Evolutionary conservation across 2,888 invertebrate species (phyloP).

Genomic region (Brachyopa scutellaris): DNA sequence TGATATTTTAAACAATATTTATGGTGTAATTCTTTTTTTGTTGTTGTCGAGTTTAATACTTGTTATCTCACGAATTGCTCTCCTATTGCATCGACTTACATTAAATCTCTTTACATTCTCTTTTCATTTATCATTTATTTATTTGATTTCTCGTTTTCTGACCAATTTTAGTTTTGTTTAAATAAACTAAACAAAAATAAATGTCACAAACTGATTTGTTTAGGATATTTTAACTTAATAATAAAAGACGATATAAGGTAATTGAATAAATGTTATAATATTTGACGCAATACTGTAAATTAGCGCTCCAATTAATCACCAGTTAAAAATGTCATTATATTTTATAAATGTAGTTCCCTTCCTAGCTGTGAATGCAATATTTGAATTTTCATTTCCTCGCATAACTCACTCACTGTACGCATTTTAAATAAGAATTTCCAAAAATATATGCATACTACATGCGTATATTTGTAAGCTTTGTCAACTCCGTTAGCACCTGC

Average conservation of each 20-base stretch:
- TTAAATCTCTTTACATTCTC: background rate
- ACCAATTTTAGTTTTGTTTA: slow-evolving; percentile 21
- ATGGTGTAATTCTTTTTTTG: slow-evolving; percentile 9
- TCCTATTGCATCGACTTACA: slow-evolving; percentile 41
- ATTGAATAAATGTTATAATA: slow-evolving; percentile 54
- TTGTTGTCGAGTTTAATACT: too few relatives aligned
- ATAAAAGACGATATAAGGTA: slow-evolving; percentile 60
- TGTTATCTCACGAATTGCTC: slow-evolving; percentile 23
- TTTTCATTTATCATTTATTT: background rate
- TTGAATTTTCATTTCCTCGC: slow-evolving; percentile 46
- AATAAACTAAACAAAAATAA: slow-evolving; percentile 13
- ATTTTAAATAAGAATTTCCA: slow-evolving; percentile 23
- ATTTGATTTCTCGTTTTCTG: slow-evolving; percentile 42
- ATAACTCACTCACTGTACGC: slow-evolving; percentile 46
- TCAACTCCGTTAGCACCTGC: slow-evolving; percentile 61
- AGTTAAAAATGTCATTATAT: slow-evolving; percentile 44
- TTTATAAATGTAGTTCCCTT: slow-evolving; percentile 49
- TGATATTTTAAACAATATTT: background rate
- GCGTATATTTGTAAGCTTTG: slow-evolving; percentile 56
- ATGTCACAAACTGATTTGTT: slow-evolving; percentile 54
- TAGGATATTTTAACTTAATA: slow-evolving; percentile 45
- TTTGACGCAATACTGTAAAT: slow-evolving; percentile 48
- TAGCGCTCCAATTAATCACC: slow-evolving; percentile 50
- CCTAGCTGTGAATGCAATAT: slow-evolving; percentile 66
- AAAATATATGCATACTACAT: slow-evolving; percentile 24